Base-by-base conservation (phyloP, 1,140 invertebrate genomes). In the Tachypleus tridentatus region DNA sequence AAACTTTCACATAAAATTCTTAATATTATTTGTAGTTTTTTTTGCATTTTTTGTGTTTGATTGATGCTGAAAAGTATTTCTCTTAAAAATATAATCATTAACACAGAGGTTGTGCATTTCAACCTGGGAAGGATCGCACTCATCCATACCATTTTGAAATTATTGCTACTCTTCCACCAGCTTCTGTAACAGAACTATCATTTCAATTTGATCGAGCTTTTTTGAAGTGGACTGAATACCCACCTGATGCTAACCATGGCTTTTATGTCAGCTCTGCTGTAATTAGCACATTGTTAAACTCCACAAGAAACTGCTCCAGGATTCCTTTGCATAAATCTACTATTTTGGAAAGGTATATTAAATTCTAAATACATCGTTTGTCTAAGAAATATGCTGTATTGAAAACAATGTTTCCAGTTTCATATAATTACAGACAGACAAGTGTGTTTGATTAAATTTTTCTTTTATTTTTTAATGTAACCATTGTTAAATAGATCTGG, bases 201-300 rank as follows among this genome's bases (percentile, higher is more conserved):
- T 83, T 97, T 64, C 86, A 95, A 71, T 94, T 97, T 80, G 91
- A 97, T 75, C 91, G 92, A 77, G 86, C 92, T 48, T 93, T 98
- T 74, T 80, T 98, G 3, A 97, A 97, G 77, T 98, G 95, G 94
- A 91, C 95, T 73, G 95, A 98, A 79, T 98, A 98, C 80, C 95
- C 95, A 53, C 96, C 97, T 3, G 97, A 99, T 85, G 94, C 96
- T 3, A 97, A 98, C 83, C 94, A 98, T 80, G 97, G 96, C 1
- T 97, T 96, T 79, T 95, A 96, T 73, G 84, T 95, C 74, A 88
- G 88, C 5, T 86, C 92, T 53, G 87, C 93, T 49, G 81, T 93
- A 51, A 82, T 98, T 29, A 86, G 86, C 61, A 85, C 62, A 6
- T 5, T 67, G 29, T 54, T 7, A 54, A 67, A 60, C 29, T 57